Percentiles rank a stretch among this genome's conserved stretches.
Evolutionary conservation across 2,797 vertebrate species (phyloP).

Genomic region (Cyprinella venusta): DNA sequence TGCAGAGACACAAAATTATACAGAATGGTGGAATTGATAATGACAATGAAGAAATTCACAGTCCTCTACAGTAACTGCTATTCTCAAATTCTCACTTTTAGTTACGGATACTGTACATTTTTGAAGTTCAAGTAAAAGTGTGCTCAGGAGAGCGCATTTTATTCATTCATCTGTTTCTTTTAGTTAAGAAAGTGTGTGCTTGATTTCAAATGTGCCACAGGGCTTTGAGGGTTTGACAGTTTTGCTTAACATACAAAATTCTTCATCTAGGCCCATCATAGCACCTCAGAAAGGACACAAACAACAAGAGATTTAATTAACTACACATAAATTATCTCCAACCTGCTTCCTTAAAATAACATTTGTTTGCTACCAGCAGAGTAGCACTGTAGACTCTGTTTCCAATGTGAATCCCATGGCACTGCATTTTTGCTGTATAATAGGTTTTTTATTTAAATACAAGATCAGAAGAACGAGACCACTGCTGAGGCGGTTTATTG

Average conservation of each 20-base stretch:
- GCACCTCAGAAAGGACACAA: slow-evolving; percentile 80
- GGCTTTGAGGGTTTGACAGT: slow-evolving; percentile 76
- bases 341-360: slow-evolving; percentile 85
- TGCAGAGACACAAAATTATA: slow-evolving; percentile 65
- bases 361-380: slow-evolving; percentile 85
- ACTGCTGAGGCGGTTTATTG: slow-evolving; percentile 78
- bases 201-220: slow-evolving; percentile 67
- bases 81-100: slow-evolving; percentile 31
- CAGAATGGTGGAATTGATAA: neutral
- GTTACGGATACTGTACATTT: neutral
- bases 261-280: slow-evolving; percentile 68
- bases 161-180: slow-evolving; percentile 39
- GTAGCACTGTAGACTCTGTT: slow-evolving; percentile 73
- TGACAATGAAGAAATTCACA: neutral
- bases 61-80: neutral
- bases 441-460: slow-evolving; percentile 85
- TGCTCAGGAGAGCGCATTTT: slow-evolving; percentile 32
- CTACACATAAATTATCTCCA: slow-evolving; percentile 84
- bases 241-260: slow-evolving; percentile 82
- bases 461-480: slow-evolving; percentile 81
- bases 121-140: slow-evolving; percentile 39
- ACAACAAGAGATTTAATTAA: slow-evolving; percentile 86
- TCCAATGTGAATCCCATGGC: slow-evolving; percentile 77
- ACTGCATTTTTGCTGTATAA: slow-evolving; percentile 83
- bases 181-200: slow-evolving; percentile 71